Conservation (phyloP, 2,797 vertebrate genomes). For the Monodelphis domestica region DNA sequence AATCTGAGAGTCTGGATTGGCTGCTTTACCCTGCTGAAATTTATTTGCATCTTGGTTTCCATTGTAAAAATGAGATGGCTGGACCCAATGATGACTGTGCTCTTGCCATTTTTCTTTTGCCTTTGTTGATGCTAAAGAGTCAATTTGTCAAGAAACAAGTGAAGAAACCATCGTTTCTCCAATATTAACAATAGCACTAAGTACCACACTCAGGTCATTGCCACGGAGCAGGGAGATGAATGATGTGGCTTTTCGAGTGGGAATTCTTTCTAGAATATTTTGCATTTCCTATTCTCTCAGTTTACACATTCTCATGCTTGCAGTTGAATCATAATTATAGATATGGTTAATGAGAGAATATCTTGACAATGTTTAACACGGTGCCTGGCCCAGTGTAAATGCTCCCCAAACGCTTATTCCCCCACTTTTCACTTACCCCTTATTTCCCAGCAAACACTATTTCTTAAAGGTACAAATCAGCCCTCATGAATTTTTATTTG, state of each 20-base stretch:
- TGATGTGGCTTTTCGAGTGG: constrained; percentile 7
- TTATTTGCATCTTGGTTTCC: neutral
- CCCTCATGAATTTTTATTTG: neutral
- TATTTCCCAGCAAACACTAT: neutral
- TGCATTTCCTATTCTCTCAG: constrained; percentile 35
- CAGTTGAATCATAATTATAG: constrained; percentile 24
- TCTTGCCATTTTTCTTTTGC: neutral
- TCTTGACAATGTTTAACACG: neutral
- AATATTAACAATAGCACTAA: constrained; percentile 22
- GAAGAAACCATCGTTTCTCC: constrained; percentile 42
- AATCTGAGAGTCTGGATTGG: neutral
- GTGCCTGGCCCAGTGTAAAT: neutral
- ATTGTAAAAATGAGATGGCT: neutral
- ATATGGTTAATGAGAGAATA: neutral
- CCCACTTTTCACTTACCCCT: neutral
- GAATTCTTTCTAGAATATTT: neutral
- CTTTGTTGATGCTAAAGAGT: constrained; percentile 39
- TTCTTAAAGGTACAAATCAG: constrained; percentile 30
- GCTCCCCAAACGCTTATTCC: neutral
- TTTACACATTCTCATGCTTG: neutral
- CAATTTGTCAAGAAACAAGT: constrained; percentile 30
- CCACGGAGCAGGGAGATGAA: neutral
- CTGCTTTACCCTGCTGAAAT: neutral
- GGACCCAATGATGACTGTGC: neutral
- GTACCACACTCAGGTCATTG: neutral